Evolutionary conservation across 2,797 vertebrate genomes (phyloP).

Genomic region (Mus caroli): DNA sequence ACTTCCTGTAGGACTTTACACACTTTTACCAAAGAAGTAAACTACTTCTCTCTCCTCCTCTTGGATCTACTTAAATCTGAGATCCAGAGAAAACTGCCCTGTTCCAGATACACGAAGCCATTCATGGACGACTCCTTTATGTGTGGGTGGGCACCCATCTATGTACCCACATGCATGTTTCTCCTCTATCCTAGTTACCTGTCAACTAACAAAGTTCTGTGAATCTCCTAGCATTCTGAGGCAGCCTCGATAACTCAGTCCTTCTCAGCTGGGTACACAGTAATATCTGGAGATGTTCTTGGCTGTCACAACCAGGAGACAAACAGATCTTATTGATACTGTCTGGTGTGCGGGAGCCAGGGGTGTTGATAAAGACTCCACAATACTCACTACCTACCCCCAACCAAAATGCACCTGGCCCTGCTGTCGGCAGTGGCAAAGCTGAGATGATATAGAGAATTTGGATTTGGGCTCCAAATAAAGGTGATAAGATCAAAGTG

Average conservation of each 20-base stretch:
- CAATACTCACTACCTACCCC: background rate
- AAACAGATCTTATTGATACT: background rate
- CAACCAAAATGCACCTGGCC: background rate
- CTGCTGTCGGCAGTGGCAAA: background rate
- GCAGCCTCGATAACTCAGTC: background rate
- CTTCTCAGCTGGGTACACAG: background rate
- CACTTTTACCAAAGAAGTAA: constrained; percentile 57
- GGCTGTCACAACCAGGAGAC: background rate
- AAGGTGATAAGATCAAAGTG: background rate
- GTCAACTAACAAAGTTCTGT: background rate
- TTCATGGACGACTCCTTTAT: too few relatives aligned
- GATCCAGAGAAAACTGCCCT: background rate
- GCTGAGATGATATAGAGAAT: background rate
- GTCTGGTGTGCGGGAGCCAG: background rate
- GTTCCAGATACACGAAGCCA: background rate
- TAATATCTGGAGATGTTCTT: background rate
- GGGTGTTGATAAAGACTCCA: background rate
- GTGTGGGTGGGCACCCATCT: background rate
- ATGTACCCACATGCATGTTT: background rate
- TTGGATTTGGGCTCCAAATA: background rate
- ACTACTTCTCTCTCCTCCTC: constrained; percentile 13
- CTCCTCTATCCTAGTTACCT: background rate
- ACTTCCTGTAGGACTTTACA: background rate
- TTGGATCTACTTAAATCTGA: background rate
- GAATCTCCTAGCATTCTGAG: background rate